Evolutionary conservation across 2,888 invertebrate genomes (phyloP), one percentile per base, ranked within the genome.

Genomic region (Papilio protenor): DNA sequence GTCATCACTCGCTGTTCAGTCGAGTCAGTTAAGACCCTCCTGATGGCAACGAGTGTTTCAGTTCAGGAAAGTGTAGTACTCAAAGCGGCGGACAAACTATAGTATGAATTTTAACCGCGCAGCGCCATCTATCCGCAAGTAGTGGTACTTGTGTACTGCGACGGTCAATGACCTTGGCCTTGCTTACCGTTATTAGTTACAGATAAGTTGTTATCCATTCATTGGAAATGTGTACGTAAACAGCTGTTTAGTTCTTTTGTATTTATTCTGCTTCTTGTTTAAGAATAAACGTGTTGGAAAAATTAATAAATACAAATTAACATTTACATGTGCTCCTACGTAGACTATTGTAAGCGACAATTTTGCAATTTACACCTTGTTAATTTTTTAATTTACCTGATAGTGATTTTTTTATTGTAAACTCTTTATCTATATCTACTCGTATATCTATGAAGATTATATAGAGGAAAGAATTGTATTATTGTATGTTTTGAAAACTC

Each of bases 11-110:
- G 91, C 94, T 94, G 94, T 94, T 94, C 93, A 94, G 93, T 94
- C 94, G 93, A 94, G 94, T 94, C 93, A 94, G 94, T 94, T 94
- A 93, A 92, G 93, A 94, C 93, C 94, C 89, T 88, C 87, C 90
- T 91, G 91, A 91, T 91, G 91, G 91, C 91, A 88, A 82, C 16
- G 75, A 75, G 11, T 0, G 1, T 6, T 40, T 33, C 2, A 0
- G 0, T 3, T 12, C 21, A 16, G 5, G 66, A 21, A 27, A 47
- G 14, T 0, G 33, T 80, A 79, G 78, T 76, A 73, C 73, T 57
- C 33, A 10, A 45, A 27, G n/a, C 14, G 55, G 27, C 75, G 80
- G 80, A 77, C 55, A 81, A 85, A 84, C 84, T 79, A 81, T 85
- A 85, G 69, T 84, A 81, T 79, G 84, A 82, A 85, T 80, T 83